Evolutionary conservation across 2,113 vertebrate species (phyloP).

Genomic region (Clarias batrachus): DNA sequence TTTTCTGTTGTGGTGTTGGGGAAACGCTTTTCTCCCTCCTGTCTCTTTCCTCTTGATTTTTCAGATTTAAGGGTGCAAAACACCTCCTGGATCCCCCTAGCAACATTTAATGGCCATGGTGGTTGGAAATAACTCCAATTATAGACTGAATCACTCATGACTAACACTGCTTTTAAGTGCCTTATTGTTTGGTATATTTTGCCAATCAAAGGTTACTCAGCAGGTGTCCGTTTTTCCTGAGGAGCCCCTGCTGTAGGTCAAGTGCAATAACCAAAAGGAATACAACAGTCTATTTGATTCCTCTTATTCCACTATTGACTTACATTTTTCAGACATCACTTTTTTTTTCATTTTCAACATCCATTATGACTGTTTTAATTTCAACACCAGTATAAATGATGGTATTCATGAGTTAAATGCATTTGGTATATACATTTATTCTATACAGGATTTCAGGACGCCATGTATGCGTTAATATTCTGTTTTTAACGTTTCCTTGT

Average conservation of each 20-base stretch:
- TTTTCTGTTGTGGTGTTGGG: constrained; percentile 33
- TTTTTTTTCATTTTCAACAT: not conserved
- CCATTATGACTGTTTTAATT: not conserved
- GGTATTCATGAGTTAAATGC: not conserved
- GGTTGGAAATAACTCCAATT: constrained; percentile 35
- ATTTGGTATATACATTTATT: too few relatives aligned
- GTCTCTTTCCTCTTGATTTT: constrained; percentile 54
- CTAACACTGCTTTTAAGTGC: constrained; percentile 46
- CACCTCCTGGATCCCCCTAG: constrained; percentile 63
- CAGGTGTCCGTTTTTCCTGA: not conserved
- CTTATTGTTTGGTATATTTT: not conserved
- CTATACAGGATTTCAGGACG: not conserved
- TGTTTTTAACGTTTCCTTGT: not conserved
- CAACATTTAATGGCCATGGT: constrained; percentile 59
- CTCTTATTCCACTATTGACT: not conserved
- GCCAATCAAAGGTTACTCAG: not conserved
- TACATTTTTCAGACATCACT: not conserved
- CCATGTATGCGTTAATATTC: not conserved
- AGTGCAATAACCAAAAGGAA: constrained; percentile 29
- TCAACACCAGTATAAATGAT: not conserved
- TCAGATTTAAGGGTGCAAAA: constrained; percentile 74
- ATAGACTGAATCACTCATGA: constrained; percentile 47
- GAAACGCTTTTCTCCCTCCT: constrained; percentile 49
- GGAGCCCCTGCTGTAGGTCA: not conserved
- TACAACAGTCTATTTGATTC: not conserved